These are phyloP conservation scores for Fratercula arctica DNA, from an alignment of 2,797 vertebrate species.

Conservation along the genomic window DNA sequence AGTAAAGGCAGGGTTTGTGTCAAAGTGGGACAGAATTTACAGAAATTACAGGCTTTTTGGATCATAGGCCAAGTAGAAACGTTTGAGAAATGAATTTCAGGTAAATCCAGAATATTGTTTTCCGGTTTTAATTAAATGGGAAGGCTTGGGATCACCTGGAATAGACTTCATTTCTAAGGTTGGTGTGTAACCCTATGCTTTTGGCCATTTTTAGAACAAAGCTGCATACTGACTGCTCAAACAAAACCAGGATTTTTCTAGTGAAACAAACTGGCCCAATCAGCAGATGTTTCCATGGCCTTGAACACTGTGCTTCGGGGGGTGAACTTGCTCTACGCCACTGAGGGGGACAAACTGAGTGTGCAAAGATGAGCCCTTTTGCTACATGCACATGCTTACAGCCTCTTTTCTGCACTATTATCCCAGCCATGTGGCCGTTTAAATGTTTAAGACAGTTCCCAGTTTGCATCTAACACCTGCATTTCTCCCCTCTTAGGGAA, in stretches of 20 bases:
- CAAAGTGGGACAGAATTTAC: background rate
- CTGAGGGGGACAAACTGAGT: background rate
- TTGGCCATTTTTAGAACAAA: background rate
- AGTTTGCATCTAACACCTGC: background rate
- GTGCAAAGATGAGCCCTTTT: background rate
- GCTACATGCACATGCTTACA: background rate
- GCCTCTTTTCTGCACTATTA: background rate
- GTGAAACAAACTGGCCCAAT: background rate
- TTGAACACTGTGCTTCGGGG: background rate
- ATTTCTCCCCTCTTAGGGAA: constrained; percentile 66
- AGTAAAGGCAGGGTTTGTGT: background rate
- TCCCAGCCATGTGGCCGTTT: background rate
- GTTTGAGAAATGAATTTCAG: background rate
- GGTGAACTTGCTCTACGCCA: background rate
- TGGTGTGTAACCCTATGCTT: background rate
- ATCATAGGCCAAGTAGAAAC: background rate
- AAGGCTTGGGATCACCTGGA: background rate
- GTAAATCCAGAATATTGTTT: background rate
- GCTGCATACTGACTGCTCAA: background rate
- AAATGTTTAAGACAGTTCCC: background rate
- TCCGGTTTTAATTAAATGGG: background rate
- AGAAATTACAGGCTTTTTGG: background rate
- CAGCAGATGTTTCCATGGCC: background rate
- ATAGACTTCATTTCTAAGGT: background rate
- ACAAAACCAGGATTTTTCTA: background rate